Base-by-base conservation (phyloP, 2,888 invertebrate genomes). In the Isoperla grammatica region DNA sequence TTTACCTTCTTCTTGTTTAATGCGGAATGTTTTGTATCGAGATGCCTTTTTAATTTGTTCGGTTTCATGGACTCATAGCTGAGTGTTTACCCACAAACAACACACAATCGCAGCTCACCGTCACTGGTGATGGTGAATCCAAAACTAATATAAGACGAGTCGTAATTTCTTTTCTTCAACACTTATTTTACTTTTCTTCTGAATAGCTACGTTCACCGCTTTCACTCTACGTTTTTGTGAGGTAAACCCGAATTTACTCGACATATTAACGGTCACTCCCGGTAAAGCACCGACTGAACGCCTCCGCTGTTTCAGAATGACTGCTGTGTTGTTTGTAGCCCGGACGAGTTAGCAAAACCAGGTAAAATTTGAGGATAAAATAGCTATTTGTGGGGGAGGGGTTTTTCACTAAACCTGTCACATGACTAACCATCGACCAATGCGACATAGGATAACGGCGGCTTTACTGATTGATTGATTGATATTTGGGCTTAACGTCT, bases 221-320 rank as follows among this genome's bases (percentile, higher is more conserved):
- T 59, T 56, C 61, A 59, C 61, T 63, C 45, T 62, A 74, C 69
- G 65, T 74, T 74, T 64, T 74, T 74, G 70, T 72, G 43, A 43
- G 9, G 17, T 8, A 15, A 43, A 12, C 8, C 43, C 43, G 19
- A 43, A 12, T 6, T 17, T 20, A 43, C 43, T 43, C 43, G 19
- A 43, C 13, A 20, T 19, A 6, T 20, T 11, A n/a, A n/a, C n/a
- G n/a, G n/a, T n/a, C n/a, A n/a, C n/a, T n/a, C n/a, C n/a, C n/a
- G n/a, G n/a, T n/a, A n/a, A n/a, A n/a, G n/a, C n/a, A n/a, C n/a
- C n/a, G n/a, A n/a, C n/a, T n/a, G n/a, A n/a, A n/a, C n/a, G n/a
- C n/a, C n/a, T n/a, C n/a, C n/a, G n/a, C n/a, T n/a, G n/a, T n/a
- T n/a, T n/a, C n/a, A n/a, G n/a, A n/a, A n/a, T n/a, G n/a, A n/a